Conservation (phyloP, 2,113 vertebrate species). For the Ornithorhynchus anatinus region DNA sequence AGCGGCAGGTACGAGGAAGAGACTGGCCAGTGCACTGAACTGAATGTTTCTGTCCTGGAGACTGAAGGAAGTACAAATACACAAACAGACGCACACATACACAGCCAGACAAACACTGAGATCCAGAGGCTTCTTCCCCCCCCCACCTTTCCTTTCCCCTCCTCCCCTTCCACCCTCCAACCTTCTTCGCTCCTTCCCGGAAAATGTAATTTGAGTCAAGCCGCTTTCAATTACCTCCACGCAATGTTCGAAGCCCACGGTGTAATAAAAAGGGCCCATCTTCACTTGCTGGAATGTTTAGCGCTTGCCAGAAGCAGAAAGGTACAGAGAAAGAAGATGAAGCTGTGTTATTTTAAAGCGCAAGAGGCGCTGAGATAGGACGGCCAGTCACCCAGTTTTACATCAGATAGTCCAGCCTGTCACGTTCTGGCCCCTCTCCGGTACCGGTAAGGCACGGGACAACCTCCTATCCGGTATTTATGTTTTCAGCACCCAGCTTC, state of each 20-base stretch:
- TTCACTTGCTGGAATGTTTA: not conserved
- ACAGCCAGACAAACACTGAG: no score
- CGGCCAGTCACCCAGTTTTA: no score
- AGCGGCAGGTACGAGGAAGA: not conserved
- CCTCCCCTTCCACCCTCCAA: not conserved
- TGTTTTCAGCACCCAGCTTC: no score
- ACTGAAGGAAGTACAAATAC: no score
- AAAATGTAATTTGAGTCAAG: slow-evolving; percentile 40
- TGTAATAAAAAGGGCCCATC: accelerated
- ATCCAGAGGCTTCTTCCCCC: accelerated
- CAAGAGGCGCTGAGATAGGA: accelerated
- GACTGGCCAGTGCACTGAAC: not conserved
- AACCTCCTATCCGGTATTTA: no score
- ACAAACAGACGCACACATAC: no score
- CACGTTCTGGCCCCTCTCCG: no score
- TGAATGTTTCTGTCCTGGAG: not conserved
- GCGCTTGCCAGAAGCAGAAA: not conserved
- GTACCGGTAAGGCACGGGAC: no score
- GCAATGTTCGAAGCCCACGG: not conserved
- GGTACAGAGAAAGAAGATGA: not conserved
- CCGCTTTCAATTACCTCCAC: slow-evolving; percentile 25
- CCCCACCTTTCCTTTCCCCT: not conserved
- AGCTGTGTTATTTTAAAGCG: not conserved
- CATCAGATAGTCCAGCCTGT: no score
- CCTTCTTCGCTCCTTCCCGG: not conserved